A percentile compares a stretch with the other conserved stretches of the same genome.
Conservation (phyloP, 2,113 vertebrate species). For the Oncorhynchus nerka region DNA sequence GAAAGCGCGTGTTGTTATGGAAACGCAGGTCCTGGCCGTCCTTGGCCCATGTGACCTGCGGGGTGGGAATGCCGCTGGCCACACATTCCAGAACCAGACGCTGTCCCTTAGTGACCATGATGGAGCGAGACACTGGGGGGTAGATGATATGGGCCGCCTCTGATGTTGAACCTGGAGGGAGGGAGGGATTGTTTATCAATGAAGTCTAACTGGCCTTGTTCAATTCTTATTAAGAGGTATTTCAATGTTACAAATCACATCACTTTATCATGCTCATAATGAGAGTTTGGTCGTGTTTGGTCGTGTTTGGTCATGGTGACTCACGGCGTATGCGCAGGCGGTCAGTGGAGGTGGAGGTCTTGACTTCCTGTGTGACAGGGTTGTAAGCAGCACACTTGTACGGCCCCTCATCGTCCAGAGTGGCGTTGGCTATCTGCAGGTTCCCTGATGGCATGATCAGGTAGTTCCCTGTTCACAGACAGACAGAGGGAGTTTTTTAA, state of each 20-base stretch:
- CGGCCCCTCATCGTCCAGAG: constrained; percentile 90
- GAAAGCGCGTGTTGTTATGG: constrained; percentile 90
- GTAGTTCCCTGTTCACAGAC: constrained; percentile 83
- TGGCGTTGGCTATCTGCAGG: constrained; percentile 95
- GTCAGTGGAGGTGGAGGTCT: constrained; percentile 89
- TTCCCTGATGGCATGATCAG: constrained; percentile 98
- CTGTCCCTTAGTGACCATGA: constrained; percentile 95
- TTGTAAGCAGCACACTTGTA: constrained; percentile 98
- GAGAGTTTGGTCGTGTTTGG: background rate
- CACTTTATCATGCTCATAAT: background rate
- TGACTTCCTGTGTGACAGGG: constrained; percentile 93
- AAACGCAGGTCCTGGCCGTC: constrained; percentile 78
- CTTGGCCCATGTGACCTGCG: constrained; percentile 91
- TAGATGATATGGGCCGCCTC: constrained; percentile 95
- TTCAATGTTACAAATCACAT: background rate
- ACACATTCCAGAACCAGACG: constrained; percentile 96
- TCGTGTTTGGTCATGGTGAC: constrained; percentile 37
- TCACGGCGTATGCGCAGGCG: constrained; percentile 93
- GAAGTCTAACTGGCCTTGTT: too few species aligned
- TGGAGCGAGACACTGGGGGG: constrained; percentile 87
- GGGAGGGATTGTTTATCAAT: background rate
- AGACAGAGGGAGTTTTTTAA: too few species aligned
- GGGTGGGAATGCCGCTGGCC: constrained; percentile 90
- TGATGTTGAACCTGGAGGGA: constrained; percentile 81
- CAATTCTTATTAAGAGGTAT: background rate